Percentiles rank a stretch among this genome's conserved stretches.
phyloP scores from a whole-genome alignment of 2,888 invertebrate species.

The Dicyrtoma fusca region DNA sequence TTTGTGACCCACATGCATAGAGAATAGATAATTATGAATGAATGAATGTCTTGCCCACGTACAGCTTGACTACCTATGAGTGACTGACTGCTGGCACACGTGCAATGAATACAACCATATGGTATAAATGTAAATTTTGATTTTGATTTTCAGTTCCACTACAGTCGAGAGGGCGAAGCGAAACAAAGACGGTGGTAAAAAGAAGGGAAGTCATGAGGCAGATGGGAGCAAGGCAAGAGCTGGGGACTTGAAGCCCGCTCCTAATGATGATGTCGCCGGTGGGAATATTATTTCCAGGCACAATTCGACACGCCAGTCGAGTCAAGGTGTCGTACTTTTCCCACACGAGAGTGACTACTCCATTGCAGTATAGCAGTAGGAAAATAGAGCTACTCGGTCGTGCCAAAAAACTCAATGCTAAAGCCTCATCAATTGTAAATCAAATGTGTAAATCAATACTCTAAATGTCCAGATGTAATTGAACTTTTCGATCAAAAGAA shows the following conservation, averaged over 20 bases:
- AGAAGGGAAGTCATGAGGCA: not conserved
- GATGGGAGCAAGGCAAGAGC: conserved; percentile 4
- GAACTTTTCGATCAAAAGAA: too few relatives aligned
- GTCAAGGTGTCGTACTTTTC: not conserved
- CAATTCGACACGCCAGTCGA: not conserved
- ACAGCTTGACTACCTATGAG: too few relatives aligned
- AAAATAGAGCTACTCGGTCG: too few relatives aligned
- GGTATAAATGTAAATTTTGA: not conserved
- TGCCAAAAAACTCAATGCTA: too few relatives aligned
- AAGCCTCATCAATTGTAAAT: too few relatives aligned
- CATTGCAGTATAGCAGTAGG: conserved; percentile 11
- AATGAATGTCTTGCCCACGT: too few relatives aligned
- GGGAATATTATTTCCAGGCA: not conserved
- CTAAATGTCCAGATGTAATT: too few relatives aligned
- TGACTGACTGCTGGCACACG: too few relatives aligned
- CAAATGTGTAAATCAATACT: too few relatives aligned
- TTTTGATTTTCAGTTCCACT: not conserved
- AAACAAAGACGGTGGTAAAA: conserved; percentile 12
- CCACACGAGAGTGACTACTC: conserved; percentile 25
- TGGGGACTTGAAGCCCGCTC: not conserved
- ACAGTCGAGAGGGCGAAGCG: conserved; percentile 9
- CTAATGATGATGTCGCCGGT: not conserved
- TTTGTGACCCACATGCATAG: too few relatives aligned
- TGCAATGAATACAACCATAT: too few relatives aligned
- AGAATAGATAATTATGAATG: too few relatives aligned